These are phyloP conservation scores for Coluber constrictor DNA, from an alignment of 2,797 vertebrate genomes.

Conservation along the genomic window DNA sequence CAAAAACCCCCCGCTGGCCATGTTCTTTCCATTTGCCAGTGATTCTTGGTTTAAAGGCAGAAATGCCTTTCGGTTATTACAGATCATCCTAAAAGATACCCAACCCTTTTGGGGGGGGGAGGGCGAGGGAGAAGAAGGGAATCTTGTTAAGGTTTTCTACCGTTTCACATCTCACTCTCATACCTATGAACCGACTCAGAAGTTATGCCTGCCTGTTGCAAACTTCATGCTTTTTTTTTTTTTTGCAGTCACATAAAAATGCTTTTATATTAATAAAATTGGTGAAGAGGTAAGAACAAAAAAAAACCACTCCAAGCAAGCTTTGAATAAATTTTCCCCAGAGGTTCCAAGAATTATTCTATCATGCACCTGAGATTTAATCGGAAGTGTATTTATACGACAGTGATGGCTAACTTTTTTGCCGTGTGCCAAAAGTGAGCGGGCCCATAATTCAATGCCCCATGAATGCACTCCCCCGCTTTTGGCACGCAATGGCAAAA, in stretches of 20 bases:
- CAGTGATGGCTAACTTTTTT: too few relatives aligned
- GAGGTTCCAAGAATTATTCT: background rate
- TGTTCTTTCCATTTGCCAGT: slow-evolving; percentile 53
- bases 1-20: slow-evolving; percentile 38
- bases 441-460: too few relatives aligned
- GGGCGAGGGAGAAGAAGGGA: background rate
- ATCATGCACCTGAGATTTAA: background rate
- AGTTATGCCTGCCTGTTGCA: slow-evolving; percentile 51
- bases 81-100: slow-evolving; percentile 48
- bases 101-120: background rate
- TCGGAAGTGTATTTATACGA: background rate
- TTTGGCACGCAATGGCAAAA: too few relatives aligned
- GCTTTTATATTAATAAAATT: slow-evolving; percentile 15
- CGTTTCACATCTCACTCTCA: slow-evolving; percentile 51
- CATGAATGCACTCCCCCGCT: too few relatives aligned
- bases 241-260: background rate
- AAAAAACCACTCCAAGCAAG: background rate
- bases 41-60: slow-evolving; percentile 47
- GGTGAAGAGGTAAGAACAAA: background rate
- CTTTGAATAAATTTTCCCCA: background rate
- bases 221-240: background rate
- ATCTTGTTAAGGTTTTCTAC: slow-evolving; percentile 29
- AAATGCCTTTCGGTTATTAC: slow-evolving; percentile 49
- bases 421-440: too few relatives aligned
- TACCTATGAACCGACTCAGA: slow-evolving; percentile 38